Base-by-base conservation (phyloP, 1,140 invertebrate species). In the Drosophila ironensis region DNA sequence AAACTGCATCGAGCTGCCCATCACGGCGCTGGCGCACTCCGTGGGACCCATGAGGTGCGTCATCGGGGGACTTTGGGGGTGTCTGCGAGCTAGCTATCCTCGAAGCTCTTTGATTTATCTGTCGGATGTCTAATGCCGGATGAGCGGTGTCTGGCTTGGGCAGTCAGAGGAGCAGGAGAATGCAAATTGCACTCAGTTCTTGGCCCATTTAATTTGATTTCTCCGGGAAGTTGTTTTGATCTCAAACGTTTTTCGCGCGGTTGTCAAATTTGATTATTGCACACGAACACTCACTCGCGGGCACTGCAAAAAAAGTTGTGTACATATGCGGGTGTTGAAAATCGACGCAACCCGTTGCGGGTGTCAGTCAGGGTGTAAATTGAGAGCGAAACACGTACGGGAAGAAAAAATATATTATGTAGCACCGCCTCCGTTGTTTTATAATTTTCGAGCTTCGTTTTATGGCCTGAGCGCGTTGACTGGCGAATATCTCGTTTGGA, bases 1-100 rank as follows among this genome's bases (percentile, higher is more conserved):
- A 53, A 89, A 89, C 12, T 81, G 78, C 88, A 89, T 88, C 27
- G 82, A 70, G 16, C 72, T 57, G 54, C 64, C 57, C 68, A 89
- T 82, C 48, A 86, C 76, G 53, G 87, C 75, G 44, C 76, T 75
- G 47, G 87, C 74, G 47, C 87, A 89, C 38, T 89, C 87, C 24
- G 75, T 89, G 25, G 87, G 78, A 44, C 87, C 87, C 78, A 88
- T 86, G 48, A 88, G 33, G 71, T 89, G 84, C 44, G 80, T 86
- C 80, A 86, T 86, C 47, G 46, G 20, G 51, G 19, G 2, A 25
- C 30, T 44, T n/a, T n/a, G n/a, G n/a, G 4, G 6, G 12, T 2
- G 11, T 14, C 33, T 37, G n/a, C n/a, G 9, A 33, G 16, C 16
- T n/a, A n/a, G n/a, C n/a, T n/a, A n/a, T n/a, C n/a, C n/a, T n/a